Base-by-base conservation (phyloP, 2,113 vertebrate species). In the Hymenochirus boettgeri region DNA sequence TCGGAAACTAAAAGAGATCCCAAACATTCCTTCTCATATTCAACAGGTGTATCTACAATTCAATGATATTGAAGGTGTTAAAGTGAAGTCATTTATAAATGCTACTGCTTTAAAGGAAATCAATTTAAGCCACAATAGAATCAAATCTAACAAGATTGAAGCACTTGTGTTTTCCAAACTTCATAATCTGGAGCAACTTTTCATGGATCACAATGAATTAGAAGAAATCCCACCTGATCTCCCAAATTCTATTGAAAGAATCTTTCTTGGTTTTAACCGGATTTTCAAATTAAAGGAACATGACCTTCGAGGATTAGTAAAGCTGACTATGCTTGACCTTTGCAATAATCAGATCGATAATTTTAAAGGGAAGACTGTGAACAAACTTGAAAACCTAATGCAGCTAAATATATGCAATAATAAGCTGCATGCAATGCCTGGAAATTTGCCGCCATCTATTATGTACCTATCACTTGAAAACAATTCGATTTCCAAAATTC, bases 401-500 rank as follows among this genome's bases (percentile, higher is more conserved):
- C 87, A 89, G 69, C 79, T 88, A 54, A 86, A 84, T 23, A 77
- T 90, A 61, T 84, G 86, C 73, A 81, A 82, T 75, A 91, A 92
- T 72, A 84, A 74, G 57, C 63, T 92, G 33, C 65, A 83, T 66
- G 85, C 82, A 2, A 86, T 91, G 86, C 87, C 86, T 52, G 71
- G 59, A 55, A 82, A 81, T 56, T 76, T 88, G 33, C 83, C 84
- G 45, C 58, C 80, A 26, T 93, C 89, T 62, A 82, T 91, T 23
- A 81, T 85, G 80, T 89, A 94, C 63, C 80, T 93, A 46, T 89
- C 82, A n/a, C 75, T 87, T 25, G 83, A 92, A 77, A 88, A 87
- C 64, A 89, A 90, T 61, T 89, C 85, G 0, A 87, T 91, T 75
- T 82, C 86, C 62, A 77, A 80, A 24, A 88, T 92, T 72, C 86